Evolutionary conservation across 2,797 vertebrate genomes (phyloP), one percentile per base, ranked within the genome.

Genomic region (Lacerta bilineata): DNA sequence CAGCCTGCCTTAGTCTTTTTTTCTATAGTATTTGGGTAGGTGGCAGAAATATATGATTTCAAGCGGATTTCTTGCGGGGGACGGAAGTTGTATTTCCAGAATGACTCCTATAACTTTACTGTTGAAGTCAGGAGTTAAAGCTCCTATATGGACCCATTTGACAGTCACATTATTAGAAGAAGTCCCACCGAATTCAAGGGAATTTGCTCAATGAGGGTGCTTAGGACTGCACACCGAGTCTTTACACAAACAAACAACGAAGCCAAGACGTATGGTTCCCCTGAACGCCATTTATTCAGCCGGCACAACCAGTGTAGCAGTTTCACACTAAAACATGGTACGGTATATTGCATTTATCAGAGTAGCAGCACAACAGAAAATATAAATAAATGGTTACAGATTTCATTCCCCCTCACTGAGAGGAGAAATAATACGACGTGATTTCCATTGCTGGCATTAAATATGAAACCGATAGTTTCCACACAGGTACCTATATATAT

Each of bases 281-380:
- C 93, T 90, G 87, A 93, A n/a, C 88, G 88, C 78, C 9, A 0
- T 96, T 96, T 96, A 96, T 96, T 95, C 90, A 88, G 88, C 66
- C 87, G 41, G n/a, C 1, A 0, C 81, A 88, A 55, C 87, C 87
- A 83, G 90, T 92, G 79, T 85, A n/a, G 80, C 89, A 92, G 85
- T 79, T 94, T 90, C 75, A 91, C 93, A 80, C 93, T 93, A 69
- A 87, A 92, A 94, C 88, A 90, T 93, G 93, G 93, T 84, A 95
- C 90, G 92, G 91, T 88, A 90, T 92, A 95, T 93, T 94, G 94
- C 94, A 95, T 93, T 94, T 93, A 95, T 91, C 23, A 1, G 91
- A 75, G 94, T 93, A 95, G 93, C 93, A 95, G 95, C 95, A 96
- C 92, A 74, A 94, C 43, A 94, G 13, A 9, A 20, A 20, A 20